These are phyloP conservation scores for Lymantria monacha DNA, from an alignment of 2,888 invertebrate genomes.

Conservation along the genomic window DNA sequence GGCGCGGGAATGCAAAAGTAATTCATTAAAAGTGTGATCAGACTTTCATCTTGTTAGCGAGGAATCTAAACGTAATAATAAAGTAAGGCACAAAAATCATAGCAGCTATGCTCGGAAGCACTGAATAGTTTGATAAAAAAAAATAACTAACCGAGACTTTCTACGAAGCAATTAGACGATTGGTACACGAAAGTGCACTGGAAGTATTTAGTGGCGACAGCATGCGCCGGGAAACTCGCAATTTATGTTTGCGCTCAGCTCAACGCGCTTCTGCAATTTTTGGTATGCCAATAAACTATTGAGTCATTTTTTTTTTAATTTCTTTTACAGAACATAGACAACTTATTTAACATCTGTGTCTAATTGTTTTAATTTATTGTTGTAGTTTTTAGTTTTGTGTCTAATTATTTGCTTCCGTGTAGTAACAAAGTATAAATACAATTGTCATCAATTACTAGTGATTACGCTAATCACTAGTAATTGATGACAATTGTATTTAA, in stretches of 20 bases:
- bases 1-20: slow-evolving; percentile 53
- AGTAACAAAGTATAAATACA: no score
- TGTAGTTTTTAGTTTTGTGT: not conserved
- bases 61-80: slow-evolving; percentile 61
- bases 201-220: slow-evolving; percentile 29
- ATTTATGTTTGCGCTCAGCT: slow-evolving; percentile 28
- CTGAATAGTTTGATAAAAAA: slow-evolving; percentile 54
- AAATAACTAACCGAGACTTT: slow-evolving; percentile 66
- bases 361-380: not conserved
- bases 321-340: not conserved
- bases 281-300: slow-evolving; percentile 16
- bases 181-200: slow-evolving; percentile 71
- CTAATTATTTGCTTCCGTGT: no score
- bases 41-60: slow-evolving; percentile 76
- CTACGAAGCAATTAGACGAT: slow-evolving; percentile 75
- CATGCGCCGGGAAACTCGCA: slow-evolving; percentile 34
- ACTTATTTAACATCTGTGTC: not conserved
- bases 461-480: no score
- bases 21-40: slow-evolving; percentile 63
- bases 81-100: slow-evolving; percentile 68
- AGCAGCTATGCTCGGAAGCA: slow-evolving; percentile 49
- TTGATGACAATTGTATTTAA: no score
- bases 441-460: no score
- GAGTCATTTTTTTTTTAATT: slow-evolving; percentile 1
- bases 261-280: slow-evolving; percentile 25